These are phyloP conservation scores for Leptinotarsa texana DNA, from an alignment of 1,140 invertebrate genomes.

Conservation along the genomic window DNA sequence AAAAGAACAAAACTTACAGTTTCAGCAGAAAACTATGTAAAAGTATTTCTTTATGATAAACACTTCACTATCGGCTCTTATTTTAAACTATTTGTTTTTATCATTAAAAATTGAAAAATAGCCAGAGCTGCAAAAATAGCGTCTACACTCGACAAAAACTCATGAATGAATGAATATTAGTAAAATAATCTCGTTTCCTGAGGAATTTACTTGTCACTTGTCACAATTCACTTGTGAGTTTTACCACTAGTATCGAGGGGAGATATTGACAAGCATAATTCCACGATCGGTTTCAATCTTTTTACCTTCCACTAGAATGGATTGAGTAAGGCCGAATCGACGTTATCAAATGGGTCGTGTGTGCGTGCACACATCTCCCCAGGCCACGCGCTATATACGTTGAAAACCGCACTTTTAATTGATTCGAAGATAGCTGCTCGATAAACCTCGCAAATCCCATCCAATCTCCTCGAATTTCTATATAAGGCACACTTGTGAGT, in stretches of 20 bases:
- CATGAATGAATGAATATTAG: too few species aligned
- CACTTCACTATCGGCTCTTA: too few species aligned
- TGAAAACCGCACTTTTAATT: conserved; percentile 25
- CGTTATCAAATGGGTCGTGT: conserved; percentile 13
- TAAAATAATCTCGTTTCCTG: too few species aligned
- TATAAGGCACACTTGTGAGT: conserved; percentile 18
- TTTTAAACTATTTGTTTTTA: too few species aligned
- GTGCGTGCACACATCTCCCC: conserved; percentile 13
- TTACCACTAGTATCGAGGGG: not conserved
- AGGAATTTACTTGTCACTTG: too few species aligned
- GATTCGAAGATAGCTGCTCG: conserved; percentile 17
- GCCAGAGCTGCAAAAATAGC: too few species aligned
- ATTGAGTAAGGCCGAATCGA: not conserved
- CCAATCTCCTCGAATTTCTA: conserved; percentile 17
- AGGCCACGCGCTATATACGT: conserved; percentile 11
- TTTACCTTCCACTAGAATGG: not conserved
- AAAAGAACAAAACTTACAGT: too few species aligned
- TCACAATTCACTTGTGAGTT: too few species aligned
- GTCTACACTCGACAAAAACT: too few species aligned
- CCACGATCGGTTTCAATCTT: not conserved
- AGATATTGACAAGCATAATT: not conserved
- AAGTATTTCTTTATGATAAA: too few species aligned
- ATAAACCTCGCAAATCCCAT: conserved; percentile 21
- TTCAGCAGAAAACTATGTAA: too few species aligned
- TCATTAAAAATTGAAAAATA: too few species aligned